Evolutionary conservation across 2,113 vertebrate species (phyloP).

Genomic region (Rhynchopsitta pachyrhyncha): DNA sequence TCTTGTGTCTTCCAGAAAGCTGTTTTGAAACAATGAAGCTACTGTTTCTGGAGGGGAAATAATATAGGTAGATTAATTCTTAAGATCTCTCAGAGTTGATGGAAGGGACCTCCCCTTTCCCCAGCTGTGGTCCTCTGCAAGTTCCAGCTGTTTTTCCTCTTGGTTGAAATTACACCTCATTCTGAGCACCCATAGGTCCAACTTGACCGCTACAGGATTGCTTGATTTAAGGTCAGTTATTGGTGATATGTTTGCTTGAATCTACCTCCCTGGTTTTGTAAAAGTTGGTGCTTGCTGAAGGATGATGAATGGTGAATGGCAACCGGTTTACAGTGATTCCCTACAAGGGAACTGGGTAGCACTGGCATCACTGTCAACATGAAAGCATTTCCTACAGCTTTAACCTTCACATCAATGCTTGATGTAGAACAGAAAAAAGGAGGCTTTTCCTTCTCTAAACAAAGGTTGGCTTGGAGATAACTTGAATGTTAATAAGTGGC

Average conservation of each 20-base stretch:
- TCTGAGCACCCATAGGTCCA: rapidly evolving
- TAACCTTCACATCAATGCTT: neutral
- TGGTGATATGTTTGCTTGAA: neutral
- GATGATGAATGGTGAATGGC: rapidly evolving
- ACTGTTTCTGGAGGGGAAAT: rapidly evolving
- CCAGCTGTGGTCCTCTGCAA: rapidly evolving
- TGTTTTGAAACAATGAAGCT: neutral
- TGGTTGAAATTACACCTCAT: neutral
- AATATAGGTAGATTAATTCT: neutral
- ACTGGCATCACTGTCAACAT: rapidly evolving
- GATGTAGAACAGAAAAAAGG: neutral
- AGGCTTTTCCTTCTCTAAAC: neutral
- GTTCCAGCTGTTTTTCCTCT: neutral
- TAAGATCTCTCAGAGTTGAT: neutral
- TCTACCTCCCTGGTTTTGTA: neutral
- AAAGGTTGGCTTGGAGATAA: neutral
- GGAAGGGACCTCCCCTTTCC: rapidly evolving
- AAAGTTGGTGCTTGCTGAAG: neutral
- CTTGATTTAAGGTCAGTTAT: neutral
- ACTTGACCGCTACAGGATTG: neutral
- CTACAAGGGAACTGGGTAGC: neutral
- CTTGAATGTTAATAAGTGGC: neutral
- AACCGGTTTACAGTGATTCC: rapidly evolving
- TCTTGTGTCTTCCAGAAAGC: neutral
- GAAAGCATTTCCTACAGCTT: neutral